Evolutionary conservation across 2,113 vertebrate species (phyloP).

Genomic region (Epinephelus moara): DNA sequence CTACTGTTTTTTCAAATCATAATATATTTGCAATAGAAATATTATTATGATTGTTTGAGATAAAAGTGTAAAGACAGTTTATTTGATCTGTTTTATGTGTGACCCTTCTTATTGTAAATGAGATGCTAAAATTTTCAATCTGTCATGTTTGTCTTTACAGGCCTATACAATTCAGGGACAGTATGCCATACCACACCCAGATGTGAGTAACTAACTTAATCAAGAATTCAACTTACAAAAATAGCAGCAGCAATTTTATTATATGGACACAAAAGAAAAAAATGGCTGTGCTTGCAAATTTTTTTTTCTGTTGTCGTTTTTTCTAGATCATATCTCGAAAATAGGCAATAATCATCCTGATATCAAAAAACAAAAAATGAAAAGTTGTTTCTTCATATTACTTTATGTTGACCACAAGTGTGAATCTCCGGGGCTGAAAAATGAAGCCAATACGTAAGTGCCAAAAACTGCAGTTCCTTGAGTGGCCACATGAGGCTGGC

Average conservation of each 20-base stretch:
- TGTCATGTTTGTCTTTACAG: conserved; percentile 77
- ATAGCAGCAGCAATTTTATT: background rate
- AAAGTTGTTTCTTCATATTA: too few relatives aligned
- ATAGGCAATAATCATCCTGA: too few relatives aligned
- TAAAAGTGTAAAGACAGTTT: background rate
- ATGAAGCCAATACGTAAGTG: too few relatives aligned
- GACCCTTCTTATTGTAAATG: background rate
- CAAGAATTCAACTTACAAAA: background rate
- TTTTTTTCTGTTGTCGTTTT: too few relatives aligned
- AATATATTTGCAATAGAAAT: background rate
- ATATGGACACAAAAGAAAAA: background rate
- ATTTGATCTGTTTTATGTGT: background rate
- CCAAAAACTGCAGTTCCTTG: too few relatives aligned
- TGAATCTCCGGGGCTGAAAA: too few relatives aligned
- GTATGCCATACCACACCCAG: conserved; percentile 97
- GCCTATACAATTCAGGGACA: conserved; percentile 99
- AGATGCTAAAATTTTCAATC: conserved; percentile 21
- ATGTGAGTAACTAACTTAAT: conserved; percentile 89
- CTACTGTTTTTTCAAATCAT: background rate
- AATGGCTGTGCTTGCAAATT: too few relatives aligned
- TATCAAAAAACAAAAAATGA: too few relatives aligned
- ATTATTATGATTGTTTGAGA: background rate
- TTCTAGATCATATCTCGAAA: too few relatives aligned
- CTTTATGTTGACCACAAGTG: too few relatives aligned
- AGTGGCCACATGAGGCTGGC: too few relatives aligned